A percentile compares a stretch with the other conserved stretches of the same genome.
These are phyloP conservation scores for Schlechtendalia chinensis DNA, from an alignment of 1,140 invertebrate genomes.

Conservation along the genomic window DNA sequence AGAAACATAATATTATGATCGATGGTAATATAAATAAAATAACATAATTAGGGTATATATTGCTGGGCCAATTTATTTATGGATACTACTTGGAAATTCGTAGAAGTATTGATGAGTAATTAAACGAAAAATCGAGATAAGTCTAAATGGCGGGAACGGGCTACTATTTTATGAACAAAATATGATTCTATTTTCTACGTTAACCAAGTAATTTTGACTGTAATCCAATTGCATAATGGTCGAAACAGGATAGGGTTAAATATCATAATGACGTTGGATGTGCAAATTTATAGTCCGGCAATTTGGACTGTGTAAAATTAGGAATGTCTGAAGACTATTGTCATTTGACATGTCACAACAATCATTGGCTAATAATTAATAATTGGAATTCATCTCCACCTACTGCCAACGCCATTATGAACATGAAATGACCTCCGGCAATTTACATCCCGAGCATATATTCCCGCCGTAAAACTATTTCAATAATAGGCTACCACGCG, in stretches of 20 bases:
- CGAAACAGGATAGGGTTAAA: not conserved
- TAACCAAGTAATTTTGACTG: not conserved
- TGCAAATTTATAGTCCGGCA: conserved; percentile 8
- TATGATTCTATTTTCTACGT: not conserved
- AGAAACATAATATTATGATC: no score
- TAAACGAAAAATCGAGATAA: no score
- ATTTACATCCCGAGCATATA: not conserved
- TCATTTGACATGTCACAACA: not conserved
- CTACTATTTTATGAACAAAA: no score
- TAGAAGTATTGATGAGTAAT: no score
- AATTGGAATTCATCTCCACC: not conserved
- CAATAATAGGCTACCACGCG: not conserved
- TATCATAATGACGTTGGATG: not conserved
- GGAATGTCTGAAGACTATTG: conserved; percentile 16
- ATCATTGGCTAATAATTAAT: conserved; percentile 32
- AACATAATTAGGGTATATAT: no score
- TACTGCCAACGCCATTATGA: not conserved
- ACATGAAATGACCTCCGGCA: not conserved
- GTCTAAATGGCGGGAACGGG: no score
- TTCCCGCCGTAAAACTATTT: not conserved
- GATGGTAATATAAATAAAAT: no score
- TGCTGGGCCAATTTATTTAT: no score
- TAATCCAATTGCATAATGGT: not conserved
- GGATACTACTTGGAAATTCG: no score
- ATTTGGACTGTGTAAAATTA: not conserved